Evolutionary conservation across 2,888 invertebrate species (phyloP).

Genomic region (Lepidonotus clava): DNA sequence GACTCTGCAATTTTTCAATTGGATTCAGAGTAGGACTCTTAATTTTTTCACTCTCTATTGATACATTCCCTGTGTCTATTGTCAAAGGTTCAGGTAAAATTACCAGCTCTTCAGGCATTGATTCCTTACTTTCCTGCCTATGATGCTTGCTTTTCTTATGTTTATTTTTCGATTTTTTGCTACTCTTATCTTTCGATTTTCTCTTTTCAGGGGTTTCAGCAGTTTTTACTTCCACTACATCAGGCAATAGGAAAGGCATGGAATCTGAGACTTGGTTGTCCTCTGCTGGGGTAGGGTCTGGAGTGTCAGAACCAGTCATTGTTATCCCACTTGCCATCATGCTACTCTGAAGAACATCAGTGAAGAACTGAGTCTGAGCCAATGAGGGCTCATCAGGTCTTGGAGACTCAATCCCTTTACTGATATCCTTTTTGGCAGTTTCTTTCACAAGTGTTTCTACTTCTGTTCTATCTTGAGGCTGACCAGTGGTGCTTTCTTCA

Average conservation of each 20-base stretch:
- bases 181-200: constrained; percentile 65
- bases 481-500: not conserved
- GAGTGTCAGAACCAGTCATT: not conserved
- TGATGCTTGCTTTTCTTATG: constrained; percentile 23
- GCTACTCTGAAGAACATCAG: constrained; percentile 20
- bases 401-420: not conserved
- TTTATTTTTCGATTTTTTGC: constrained; percentile 59
- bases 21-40: too few relatives aligned
- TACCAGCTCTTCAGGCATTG: not conserved
- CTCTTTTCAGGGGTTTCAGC: not conserved
- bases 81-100: not conserved
- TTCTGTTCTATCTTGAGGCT: not conserved
- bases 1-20: not conserved
- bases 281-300: not conserved
- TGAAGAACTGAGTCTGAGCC: constrained; percentile 30
- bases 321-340: constrained; percentile 35
- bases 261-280: not conserved
- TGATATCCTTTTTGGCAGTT: not conserved
- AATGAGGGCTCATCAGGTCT: not conserved
- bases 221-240: not conserved
- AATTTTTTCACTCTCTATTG: not conserved
- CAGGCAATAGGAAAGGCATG: not conserved
- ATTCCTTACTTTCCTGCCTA: not conserved
- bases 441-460: too few relatives aligned
- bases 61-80: not conserved